Base-by-base conservation (phyloP, 1,140 invertebrate genomes). In the Plutomurus gul region DNA sequence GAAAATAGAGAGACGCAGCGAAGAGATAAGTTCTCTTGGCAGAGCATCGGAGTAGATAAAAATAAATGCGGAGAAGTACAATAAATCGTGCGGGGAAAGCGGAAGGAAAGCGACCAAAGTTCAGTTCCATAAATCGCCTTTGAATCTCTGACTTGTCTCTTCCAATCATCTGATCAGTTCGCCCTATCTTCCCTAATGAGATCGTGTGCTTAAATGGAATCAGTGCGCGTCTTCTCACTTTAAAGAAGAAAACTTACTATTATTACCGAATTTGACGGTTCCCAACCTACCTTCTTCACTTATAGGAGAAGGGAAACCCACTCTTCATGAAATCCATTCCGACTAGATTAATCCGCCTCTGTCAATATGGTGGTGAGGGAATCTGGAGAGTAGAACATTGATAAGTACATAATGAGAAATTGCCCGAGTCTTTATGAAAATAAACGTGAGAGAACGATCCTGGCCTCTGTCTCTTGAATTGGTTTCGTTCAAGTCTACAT, bases 71-170 rank as follows among this genome's bases (percentile, higher is more conserved):
- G 36, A 65, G 18, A 30, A 65, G 22, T 16, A 13, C 18, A 65
- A 65, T 65, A 65, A 33, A 30, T 65, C 25, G 27, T 65, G 25
- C 36, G 27, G 27, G 56, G 18, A 65, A 65, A 65, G 30, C 56
- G 56, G 27, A 30, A 30, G 18, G 70, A 7, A 72, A 72, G 40
- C 16, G n/a, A 40, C 36, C 13, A 37, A n/a, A 8, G n/a, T 8
- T 43, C 70, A 72, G 40, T 40, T 40, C 20, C 30, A 72, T 72
- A 72, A 40, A 72, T 72, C 70, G 40, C 37, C 3, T 20, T 39
- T 8, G 70, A 40, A 72, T 72, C 70, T 72, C 70, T 46, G 36
- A 72, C 39, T 43, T 72, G 70, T 72, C 70, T 72, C 40, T 25
- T 20, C 36, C 22, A 40, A 39, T 72, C 33, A 72, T 40, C 40